Percentiles rank a stretch among this genome's conserved stretches.
Evolutionary conservation across 1,140 invertebrate species (phyloP).

Genomic region (Plectrocnemia conspersa): DNA sequence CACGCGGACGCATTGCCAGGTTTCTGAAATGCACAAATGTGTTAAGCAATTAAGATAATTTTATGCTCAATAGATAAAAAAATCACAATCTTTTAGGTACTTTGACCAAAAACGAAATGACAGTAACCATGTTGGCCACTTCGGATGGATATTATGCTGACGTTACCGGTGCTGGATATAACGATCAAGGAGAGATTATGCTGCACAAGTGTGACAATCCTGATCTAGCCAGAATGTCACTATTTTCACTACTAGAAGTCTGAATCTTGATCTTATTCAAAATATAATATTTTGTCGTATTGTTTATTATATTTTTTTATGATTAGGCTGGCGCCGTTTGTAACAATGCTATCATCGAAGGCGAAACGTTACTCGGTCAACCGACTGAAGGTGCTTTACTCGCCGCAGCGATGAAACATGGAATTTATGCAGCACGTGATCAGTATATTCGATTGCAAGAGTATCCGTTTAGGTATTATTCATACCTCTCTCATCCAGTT

Average conservation of each 20-base stretch:
- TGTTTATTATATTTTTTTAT: conserved; percentile 34
- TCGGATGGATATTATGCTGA: conserved; percentile 90
- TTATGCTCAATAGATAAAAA: no score
- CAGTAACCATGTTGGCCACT: conserved; percentile 88
- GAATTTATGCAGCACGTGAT: conserved; percentile 75
- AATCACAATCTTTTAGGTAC: conserved; percentile 63
- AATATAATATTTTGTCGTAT: conserved; percentile 9
- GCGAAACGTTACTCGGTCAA: conserved; percentile 83
- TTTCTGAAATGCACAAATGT: no score
- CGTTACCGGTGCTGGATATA: conserved; percentile 90
- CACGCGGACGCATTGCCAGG: no score
- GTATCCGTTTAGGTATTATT: conserved; percentile 75
- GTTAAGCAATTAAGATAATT: no score
- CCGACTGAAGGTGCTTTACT: conserved; percentile 97
- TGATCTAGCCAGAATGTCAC: conserved; percentile 69
- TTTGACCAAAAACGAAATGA: conserved; percentile 99
- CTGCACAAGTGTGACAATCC: conserved; percentile 72
- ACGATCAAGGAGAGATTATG: conserved; percentile 76
- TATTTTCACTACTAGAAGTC: conserved; percentile 61
- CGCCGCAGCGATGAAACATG: conserved; percentile 86
- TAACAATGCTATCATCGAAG: conserved; percentile 91
- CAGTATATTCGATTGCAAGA: conserved; percentile 87
- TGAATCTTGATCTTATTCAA: conserved; percentile 4
- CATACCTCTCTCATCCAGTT: no score
- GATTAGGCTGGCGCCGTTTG: conserved; percentile 83